Base-by-base conservation (phyloP, 1,140 invertebrate genomes). In the Psix sp. region DNA sequence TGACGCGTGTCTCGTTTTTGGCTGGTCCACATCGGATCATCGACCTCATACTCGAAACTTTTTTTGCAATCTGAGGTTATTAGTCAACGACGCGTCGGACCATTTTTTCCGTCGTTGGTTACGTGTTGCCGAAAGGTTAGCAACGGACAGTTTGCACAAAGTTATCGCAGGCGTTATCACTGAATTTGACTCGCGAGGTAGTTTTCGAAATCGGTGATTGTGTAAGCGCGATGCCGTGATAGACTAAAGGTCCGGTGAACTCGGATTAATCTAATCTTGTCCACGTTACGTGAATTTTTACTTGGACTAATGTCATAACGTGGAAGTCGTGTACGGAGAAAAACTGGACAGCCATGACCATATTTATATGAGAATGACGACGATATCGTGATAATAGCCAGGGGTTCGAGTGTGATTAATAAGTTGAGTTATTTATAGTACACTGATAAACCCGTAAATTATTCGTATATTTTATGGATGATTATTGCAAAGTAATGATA, bases 281-380 rank as follows among this genome's bases (percentile, higher is more conserved):
- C 49, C 38, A 43, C 51, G 42, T 52, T 62, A 45, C 49, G 40
- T 17, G 54, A n/a, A n/a, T 68, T 68, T 68, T 68, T 68, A 54
- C 24, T 39, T 29, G 36, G 51, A n/a, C 46, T 60, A 52, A 60
- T 60, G 65, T 68, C 48, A 68, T 68, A 68, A 68, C 60, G 65
- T 68, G 60, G 46, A 68, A 68, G 65, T 48, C 35, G 65, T 68
- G 65, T 68, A 57, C 54, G 10, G 18, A 46, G 65, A 60, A 68
- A 68, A 68, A 68, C 65, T 68, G 65, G 65, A 68, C 65, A 60
- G 54, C 65, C 65, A 11, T 68, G 65, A 68, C 54, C 65, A 68
- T 68, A 68, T 68, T 68, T 60, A 60, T 60, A 59, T 46, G 48
- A 52, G 65, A 68, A 52, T 52, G 36, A 66, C 33, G 40, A 42